A percentile compares a stretch with the other conserved stretches of the same genome.
phyloP scores from a whole-genome alignment of 2,797 vertebrate species.

The Enteromius anoplus region DNA sequence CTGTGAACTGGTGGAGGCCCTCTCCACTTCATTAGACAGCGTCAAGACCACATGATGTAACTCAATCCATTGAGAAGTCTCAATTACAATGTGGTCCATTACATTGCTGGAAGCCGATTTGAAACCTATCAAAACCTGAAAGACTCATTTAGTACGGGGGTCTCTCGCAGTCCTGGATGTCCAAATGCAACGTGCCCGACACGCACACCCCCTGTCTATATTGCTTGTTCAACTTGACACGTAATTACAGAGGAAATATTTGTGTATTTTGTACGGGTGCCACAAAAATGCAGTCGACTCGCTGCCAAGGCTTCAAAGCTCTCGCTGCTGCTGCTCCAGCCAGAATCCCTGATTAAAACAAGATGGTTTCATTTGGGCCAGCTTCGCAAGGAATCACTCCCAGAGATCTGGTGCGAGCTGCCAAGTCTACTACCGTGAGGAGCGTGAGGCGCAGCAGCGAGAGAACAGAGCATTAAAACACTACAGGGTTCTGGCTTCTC shows the following conservation, averaged over 20 bases:
- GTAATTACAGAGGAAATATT: conserved; percentile 87
- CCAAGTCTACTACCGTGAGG: conserved; percentile 73
- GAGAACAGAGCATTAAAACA: conserved; percentile 66
- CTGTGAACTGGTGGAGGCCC: conserved; percentile 69
- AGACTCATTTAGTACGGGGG: conserved; percentile 80
- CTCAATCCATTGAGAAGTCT: conserved; percentile 70
- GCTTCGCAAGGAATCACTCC: conserved; percentile 82
- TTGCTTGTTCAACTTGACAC: conserved; percentile 87
- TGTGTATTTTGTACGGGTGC: conserved; percentile 86
- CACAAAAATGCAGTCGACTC: conserved; percentile 72
- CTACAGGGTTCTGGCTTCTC: conserved; percentile 70
- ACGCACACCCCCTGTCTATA: conserved; percentile 76
- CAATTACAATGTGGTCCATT: conserved; percentile 73
- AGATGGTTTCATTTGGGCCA: conserved; percentile 83
- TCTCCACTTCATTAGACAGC: conserved; percentile 73
- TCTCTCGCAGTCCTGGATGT: conserved; percentile 68
- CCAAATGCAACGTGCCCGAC: conserved; percentile 67
- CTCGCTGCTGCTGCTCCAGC: conserved; percentile 78
- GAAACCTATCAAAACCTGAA: conserved; percentile 73
- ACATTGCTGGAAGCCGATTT: conserved; percentile 65
- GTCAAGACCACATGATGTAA: conserved; percentile 74
- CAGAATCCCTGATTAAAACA: conserved; percentile 86
- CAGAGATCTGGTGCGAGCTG: conserved; percentile 75
- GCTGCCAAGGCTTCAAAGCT: conserved; percentile 81
- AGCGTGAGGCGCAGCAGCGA: conserved; percentile 72